Percentiles rank a stretch among this genome's conserved stretches.
Conservation (phyloP, 2,888 invertebrate genomes). For the Monopis laevigella region DNA sequence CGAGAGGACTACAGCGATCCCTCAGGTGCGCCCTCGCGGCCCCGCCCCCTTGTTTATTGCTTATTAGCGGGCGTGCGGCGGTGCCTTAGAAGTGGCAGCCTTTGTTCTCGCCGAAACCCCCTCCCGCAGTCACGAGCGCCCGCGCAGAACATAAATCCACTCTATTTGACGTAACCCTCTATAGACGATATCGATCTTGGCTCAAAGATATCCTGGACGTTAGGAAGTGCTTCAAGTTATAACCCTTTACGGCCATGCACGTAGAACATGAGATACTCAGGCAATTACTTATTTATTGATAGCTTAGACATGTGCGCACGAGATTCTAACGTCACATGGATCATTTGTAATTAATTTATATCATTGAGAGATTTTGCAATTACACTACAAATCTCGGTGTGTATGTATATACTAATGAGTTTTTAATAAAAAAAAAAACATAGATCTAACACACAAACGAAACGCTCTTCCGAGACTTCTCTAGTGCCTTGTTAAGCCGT, state of each 20-base stretch:
- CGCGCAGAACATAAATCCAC: slow-evolving; percentile 59
- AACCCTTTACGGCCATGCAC: slow-evolving; percentile 7
- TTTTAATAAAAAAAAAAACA: no score
- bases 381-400: no score
- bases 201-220: slow-evolving; percentile 49
- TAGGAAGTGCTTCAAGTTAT: slow-evolving; percentile 39
- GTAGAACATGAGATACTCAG: slow-evolving; percentile 9
- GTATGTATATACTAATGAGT: no score
- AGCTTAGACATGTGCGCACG: background rate
- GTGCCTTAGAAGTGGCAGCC: slow-evolving; percentile 58
- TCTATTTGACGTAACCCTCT: slow-evolving; percentile 58
- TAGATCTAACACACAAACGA: no score
- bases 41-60: slow-evolving; percentile 68
- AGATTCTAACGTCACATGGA: no score
- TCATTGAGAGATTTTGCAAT: no score
- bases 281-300: slow-evolving; percentile 9
- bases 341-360: no score
- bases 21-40: slow-evolving; percentile 55
- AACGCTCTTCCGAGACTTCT: no score
- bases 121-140: slow-evolving; percentile 45
- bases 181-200: slow-evolving; percentile 56
- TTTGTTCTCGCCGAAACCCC: slow-evolving; percentile 57
- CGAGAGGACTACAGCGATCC: slow-evolving; percentile 27
- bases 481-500: no score
- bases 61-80: slow-evolving; percentile 57